These are phyloP conservation scores for Parelbella ahira DNA, from an alignment of 2,888 invertebrate species.

Conservation along the genomic window DNA sequence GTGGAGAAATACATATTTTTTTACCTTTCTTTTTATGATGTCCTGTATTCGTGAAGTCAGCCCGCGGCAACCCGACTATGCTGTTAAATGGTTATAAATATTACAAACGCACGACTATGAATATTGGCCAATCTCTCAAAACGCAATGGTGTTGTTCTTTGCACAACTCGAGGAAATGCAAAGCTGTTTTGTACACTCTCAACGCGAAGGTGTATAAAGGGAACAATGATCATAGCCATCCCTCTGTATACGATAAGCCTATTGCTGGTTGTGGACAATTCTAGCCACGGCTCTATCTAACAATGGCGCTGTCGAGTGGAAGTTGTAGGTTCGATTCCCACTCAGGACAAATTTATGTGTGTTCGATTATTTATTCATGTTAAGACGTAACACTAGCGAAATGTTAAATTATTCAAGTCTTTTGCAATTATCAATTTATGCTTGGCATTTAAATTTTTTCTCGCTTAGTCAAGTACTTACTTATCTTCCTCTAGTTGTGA, in stretches of 20 bases:
- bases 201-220: constrained; percentile 28
- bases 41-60: constrained; percentile 26
- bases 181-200: constrained; percentile 31
- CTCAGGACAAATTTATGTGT: not conserved
- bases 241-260: not conserved
- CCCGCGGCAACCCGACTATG: constrained; percentile 36
- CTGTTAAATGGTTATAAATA: constrained; percentile 36
- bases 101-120: constrained; percentile 29
- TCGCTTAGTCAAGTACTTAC: no score
- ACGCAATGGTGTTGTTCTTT: constrained; percentile 40
- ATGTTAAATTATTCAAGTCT: no score
- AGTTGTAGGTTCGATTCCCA: no score
- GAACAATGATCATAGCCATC: constrained; percentile 29
- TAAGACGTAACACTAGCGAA: no score
- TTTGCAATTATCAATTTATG: no score
- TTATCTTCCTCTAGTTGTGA: no score
- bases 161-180: constrained; percentile 34
- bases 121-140: constrained; percentile 25
- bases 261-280: not conserved
- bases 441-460: no score
- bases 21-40: not conserved
- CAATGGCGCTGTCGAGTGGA: no score
- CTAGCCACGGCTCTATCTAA: no score
- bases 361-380: no score
- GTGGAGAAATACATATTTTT: no score